These are phyloP conservation scores for Xylocampa areola DNA, from an alignment of 2,888 invertebrate species.

Conservation along the genomic window DNA sequence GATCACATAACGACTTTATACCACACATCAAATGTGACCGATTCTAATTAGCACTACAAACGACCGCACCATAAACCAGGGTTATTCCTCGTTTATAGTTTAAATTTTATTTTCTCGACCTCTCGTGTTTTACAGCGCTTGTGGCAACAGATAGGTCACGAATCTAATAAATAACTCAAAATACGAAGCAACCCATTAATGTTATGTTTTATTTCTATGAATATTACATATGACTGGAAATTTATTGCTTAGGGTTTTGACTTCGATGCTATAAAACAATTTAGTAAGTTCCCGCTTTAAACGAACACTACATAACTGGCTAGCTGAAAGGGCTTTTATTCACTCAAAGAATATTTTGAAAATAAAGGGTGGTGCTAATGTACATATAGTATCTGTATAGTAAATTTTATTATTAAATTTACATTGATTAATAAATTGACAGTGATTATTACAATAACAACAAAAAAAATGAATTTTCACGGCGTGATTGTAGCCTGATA, in stretches of 20 bases:
- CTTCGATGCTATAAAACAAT: constrained; percentile 12
- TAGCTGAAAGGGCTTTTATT: too few species aligned
- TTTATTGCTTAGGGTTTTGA: constrained; percentile 21
- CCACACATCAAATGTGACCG: constrained; percentile 3
- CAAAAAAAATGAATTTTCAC: too few species aligned
- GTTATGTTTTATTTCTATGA: constrained; percentile 17
- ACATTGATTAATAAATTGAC: too few species aligned
- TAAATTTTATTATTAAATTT: too few species aligned
- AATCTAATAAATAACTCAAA: constrained; percentile 45
- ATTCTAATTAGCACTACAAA: constrained; percentile 33
- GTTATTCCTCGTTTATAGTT: constrained; percentile 15
- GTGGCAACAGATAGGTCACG: constrained; percentile 34
- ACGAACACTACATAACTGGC: too few species aligned
- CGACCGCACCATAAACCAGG: constrained; percentile 18
- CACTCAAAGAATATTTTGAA: too few species aligned
- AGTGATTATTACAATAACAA: too few species aligned
- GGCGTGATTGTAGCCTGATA: too few species aligned
- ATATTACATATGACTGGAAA: constrained; percentile 28
- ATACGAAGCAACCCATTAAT: constrained; percentile 20
- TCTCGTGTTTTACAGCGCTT: constrained; percentile 20
- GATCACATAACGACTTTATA: background rate
- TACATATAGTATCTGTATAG: too few species aligned
- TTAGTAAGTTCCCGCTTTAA: too few species aligned
- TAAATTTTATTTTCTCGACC: constrained; percentile 25
- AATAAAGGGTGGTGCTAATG: too few species aligned